Percentiles rank a stretch among this genome's conserved stretches.
Evolutionary conservation across 2,113 vertebrate species (phyloP).

Genomic region (Dolichallabes microphthalmus): DNA sequence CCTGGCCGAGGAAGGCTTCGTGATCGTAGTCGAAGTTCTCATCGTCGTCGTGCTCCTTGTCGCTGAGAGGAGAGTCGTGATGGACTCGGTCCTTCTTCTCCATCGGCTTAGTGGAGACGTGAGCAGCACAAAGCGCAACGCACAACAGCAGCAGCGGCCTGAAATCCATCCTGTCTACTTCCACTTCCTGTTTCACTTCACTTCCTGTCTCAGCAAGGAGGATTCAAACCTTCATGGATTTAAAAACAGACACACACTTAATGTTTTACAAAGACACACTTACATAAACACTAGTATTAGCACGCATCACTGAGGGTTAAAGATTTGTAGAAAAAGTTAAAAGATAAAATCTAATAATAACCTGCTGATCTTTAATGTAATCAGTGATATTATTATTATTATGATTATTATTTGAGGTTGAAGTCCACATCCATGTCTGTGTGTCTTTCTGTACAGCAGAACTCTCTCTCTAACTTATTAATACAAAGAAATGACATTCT

Average conservation of each 20-base stretch:
- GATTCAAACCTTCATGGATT: background rate
- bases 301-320: no score
- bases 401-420: no score
- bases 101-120: conserved; percentile 85
- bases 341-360: no score
- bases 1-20: conserved; percentile 93
- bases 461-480: no score
- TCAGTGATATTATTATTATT: no score
- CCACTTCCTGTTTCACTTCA: background rate
- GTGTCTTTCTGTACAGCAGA: no score
- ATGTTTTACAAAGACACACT: background rate
- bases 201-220: background rate
- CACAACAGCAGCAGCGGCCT: conserved; percentile 79
- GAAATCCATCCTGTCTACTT: conserved; percentile 70
- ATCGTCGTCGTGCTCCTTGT: conserved; percentile 82
- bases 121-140: conserved; percentile 79
- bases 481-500: no score
- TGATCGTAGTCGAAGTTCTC: conserved; percentile 97
- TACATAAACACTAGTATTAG: background rate
- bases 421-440: no score
- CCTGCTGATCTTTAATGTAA: no score
- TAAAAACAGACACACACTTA: background rate
- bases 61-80: conserved; percentile 86
- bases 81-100: conserved; percentile 92
- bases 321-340: no score